phyloP scores from a whole-genome alignment of 2,113 vertebrate genomes.

The Anolis carolinensis region DNA sequence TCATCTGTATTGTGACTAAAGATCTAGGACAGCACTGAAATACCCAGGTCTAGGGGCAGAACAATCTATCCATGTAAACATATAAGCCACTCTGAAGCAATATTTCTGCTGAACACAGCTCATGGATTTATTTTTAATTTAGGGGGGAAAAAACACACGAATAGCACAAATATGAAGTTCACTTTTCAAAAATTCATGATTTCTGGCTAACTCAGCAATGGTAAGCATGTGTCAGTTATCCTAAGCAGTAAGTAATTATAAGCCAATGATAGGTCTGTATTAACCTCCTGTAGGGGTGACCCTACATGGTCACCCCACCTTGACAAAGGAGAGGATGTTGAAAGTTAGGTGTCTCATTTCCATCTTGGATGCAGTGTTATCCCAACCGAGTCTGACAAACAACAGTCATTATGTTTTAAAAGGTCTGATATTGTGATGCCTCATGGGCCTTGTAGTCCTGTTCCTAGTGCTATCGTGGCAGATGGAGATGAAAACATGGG shows the following conservation, averaged over 20 bases:
- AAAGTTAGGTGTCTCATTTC: too few relatives aligned
- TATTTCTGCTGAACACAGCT: constrained; percentile 7
- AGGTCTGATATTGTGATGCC: too few relatives aligned
- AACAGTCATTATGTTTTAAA: too few relatives aligned
- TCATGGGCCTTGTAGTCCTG: too few relatives aligned
- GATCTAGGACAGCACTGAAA: background rate
- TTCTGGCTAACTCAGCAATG: background rate
- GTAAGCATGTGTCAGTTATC: background rate
- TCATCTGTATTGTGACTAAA: background rate
- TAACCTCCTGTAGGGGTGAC: background rate
- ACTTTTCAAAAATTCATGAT: background rate
- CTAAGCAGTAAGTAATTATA: background rate
- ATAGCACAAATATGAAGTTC: background rate
- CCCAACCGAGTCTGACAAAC: too few relatives aligned
- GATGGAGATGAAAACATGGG: too few relatives aligned
- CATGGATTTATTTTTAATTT: background rate
- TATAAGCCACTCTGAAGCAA: background rate
- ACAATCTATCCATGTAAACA: background rate
- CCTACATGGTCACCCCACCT: background rate
- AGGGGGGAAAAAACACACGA: background rate
- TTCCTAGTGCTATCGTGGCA: too few relatives aligned
- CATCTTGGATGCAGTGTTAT: too few relatives aligned
- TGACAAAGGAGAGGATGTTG: too few relatives aligned
- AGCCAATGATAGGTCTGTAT: background rate
- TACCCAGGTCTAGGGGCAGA: background rate